Base-by-base conservation (phyloP, 2,888 invertebrate genomes). In the Microplitis manilae region DNA sequence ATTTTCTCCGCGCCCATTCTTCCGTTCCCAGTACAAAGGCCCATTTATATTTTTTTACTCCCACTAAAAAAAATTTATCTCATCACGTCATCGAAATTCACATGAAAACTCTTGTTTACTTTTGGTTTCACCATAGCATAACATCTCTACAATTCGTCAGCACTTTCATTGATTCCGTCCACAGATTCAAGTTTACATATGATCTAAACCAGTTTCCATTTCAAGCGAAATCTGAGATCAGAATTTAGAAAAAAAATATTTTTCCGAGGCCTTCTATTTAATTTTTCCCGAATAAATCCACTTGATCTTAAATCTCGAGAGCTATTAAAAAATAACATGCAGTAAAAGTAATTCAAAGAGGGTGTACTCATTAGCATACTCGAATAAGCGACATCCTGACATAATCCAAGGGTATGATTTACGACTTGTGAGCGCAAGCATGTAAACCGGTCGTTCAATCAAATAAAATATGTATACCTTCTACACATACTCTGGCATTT, bases 351-450 rank as follows among this genome's bases (percentile, higher is more conserved):
- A 61, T 64, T 5, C 50, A 50, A 76, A 80, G 76, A 75, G 80
- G 79, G 79, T 75, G 73, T 68, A 78, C 80, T 82, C 82, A 86
- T 85, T 85, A 85, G 79, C 85, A 85, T 86, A 84, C 81, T 77
- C 72, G 84, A 62, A 30, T 30, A 30, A 78, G 80, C 79, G 83
- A 80, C 81, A 83, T 82, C 78, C 80, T 78, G 81, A 81, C 81
- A 82, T 83, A 83, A 85, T 84, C 83, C 83, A 81, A 73, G 61
- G 77, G 69, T 82, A 85, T 85, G 86, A 86, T 85, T 86, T 85
- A 86, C 84, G 84, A 82, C 83, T 82, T 75, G 81, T 79, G 72
- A 59, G 40, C 61, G 9, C 77, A 76, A 76, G 80, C 13, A 50
- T 50, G 50, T 50, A 79, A 85, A 85, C 85, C 86, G 83, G 85